phyloP scores from a whole-genome alignment of 1,140 invertebrate genomes.

The Lasaia peninsularis region DNA sequence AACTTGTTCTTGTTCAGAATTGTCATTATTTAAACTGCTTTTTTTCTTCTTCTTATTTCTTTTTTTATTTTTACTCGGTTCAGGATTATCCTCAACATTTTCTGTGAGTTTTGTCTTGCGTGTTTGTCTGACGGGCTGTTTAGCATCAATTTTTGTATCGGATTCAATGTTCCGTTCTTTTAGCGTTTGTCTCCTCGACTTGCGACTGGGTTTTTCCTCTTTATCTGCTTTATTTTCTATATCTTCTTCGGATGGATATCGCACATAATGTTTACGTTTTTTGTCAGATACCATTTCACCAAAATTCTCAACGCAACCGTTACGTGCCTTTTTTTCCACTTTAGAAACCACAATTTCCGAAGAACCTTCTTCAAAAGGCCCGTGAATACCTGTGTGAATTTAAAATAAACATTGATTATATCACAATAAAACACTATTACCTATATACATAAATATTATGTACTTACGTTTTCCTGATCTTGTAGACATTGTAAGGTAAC shows the following conservation, averaged over 20 bases:
- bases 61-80: constrained; percentile 34
- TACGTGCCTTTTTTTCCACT: constrained; percentile 45
- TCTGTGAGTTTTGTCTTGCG: constrained; percentile 31
- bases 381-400: constrained; percentile 43
- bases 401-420: neutral
- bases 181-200: constrained; percentile 38
- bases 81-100: constrained; percentile 15
- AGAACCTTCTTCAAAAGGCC: constrained; percentile 29
- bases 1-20: constrained; percentile 6
- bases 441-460: neutral
- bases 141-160: constrained; percentile 24
- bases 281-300: constrained; percentile 36
- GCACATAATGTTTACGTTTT: constrained; percentile 48
- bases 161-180: constrained; percentile 42
- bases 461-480: constrained; percentile 65
- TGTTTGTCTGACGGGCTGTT: constrained; percentile 24
- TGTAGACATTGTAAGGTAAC: constrained; percentile 48
- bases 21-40: constrained; percentile 22
- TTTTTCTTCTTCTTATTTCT: constrained; percentile 40
- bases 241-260: constrained; percentile 46
- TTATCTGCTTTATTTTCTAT: constrained; percentile 16
- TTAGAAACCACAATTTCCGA: constrained; percentile 20
- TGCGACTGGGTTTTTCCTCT: constrained; percentile 20
- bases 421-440: too few relatives aligned
- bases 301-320: constrained; percentile 38